phyloP scores from a whole-genome alignment of 1,140 invertebrate species.

The Aphelenchoides fujianensis region DNA sequence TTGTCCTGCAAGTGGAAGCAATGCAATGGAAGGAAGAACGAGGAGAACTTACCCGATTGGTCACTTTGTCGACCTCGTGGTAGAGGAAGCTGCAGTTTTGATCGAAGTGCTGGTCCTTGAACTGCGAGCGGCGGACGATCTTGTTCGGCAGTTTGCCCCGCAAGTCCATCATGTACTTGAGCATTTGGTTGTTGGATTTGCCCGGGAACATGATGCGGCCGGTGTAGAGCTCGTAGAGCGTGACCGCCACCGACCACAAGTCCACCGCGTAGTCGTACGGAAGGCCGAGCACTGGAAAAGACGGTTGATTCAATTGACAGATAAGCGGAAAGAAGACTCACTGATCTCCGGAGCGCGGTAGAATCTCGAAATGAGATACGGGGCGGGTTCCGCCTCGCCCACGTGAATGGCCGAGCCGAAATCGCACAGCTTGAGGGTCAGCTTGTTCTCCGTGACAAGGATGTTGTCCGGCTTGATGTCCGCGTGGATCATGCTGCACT shows the following conservation, averaged over 20 bases:
- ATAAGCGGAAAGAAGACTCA: conserved; percentile 66
- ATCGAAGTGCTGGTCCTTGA: conserved; percentile 96
- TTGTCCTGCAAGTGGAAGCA: conserved; percentile 81
- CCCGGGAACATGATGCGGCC: conserved; percentile 97
- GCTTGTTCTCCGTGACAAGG: conserved; percentile 93
- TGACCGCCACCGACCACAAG: conserved; percentile 97
- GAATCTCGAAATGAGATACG: conserved; percentile 96
- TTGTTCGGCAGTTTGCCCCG: conserved; percentile 98
- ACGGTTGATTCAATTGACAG: neutral
- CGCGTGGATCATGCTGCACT: conserved; percentile 92
- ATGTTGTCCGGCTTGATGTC: conserved; percentile 99
- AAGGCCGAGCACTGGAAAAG: conserved; percentile 78
- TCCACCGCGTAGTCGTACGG: conserved; percentile 95
- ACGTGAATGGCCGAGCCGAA: conserved; percentile 95
- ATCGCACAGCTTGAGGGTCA: conserved; percentile 94
- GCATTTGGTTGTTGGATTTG: conserved; percentile 98
- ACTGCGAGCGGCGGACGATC: conserved; percentile 85
- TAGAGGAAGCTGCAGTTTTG: conserved; percentile 91
- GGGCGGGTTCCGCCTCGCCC: conserved; percentile 91
- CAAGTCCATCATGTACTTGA: conserved; percentile 97
- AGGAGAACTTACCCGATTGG: conserved; percentile 83
- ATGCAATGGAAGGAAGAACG: no score
- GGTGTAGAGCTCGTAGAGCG: conserved; percentile 97
- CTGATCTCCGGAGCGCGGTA: conserved; percentile 98
- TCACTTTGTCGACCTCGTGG: conserved; percentile 95